Conservation (phyloP, 2,888 invertebrate species). For the Cataglyphis livida region DNA sequence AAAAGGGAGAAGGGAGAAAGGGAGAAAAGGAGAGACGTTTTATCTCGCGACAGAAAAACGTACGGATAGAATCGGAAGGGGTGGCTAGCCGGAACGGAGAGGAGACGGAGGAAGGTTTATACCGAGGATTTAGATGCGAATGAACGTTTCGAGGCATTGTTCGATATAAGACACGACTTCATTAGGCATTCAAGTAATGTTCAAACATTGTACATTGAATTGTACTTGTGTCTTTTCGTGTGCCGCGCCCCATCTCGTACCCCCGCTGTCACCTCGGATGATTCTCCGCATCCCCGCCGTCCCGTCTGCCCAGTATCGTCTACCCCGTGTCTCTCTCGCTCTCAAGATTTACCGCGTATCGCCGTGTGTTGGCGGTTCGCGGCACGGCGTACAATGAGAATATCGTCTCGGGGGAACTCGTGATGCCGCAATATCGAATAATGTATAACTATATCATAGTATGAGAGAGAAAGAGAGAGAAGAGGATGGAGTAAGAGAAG, state of each 20-base stretch:
- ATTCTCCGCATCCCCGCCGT: conserved; percentile 34
- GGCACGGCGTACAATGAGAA: conserved; percentile 80
- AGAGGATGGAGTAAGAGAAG: conserved; percentile 1
- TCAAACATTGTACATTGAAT: conserved; percentile 83
- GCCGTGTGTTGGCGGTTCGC: conserved; percentile 56
- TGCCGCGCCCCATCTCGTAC: conserved; percentile 56
- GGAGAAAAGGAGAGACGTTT: conserved; percentile 18
- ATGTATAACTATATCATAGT: conserved; percentile 80
- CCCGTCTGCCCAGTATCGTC: conserved; percentile 50
- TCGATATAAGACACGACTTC: conserved; percentile 84
- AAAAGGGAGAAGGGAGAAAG: neutral
- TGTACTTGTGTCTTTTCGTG: conserved; percentile 74
- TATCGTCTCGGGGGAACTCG: conserved; percentile 80
- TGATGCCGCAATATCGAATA: conserved; percentile 83
- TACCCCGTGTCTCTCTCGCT: conserved; percentile 31
- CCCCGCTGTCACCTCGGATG: conserved; percentile 40
- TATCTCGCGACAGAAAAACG: conserved; percentile 26
- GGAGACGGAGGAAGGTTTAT: conserved; percentile 73
- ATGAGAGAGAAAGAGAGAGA: conserved; percentile 32
- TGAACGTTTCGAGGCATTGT: conserved; percentile 80
- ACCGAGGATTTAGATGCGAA: conserved; percentile 80
- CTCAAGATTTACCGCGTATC: conserved; percentile 52
- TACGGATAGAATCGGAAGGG: conserved; percentile 55
- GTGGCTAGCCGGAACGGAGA: conserved; percentile 52
- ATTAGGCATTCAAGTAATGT: conserved; percentile 84